Percentiles rank a stretch among this genome's conserved stretches.
Evolutionary conservation across 2,113 vertebrate genomes (phyloP).

Genomic region (Nanger granti): DNA sequence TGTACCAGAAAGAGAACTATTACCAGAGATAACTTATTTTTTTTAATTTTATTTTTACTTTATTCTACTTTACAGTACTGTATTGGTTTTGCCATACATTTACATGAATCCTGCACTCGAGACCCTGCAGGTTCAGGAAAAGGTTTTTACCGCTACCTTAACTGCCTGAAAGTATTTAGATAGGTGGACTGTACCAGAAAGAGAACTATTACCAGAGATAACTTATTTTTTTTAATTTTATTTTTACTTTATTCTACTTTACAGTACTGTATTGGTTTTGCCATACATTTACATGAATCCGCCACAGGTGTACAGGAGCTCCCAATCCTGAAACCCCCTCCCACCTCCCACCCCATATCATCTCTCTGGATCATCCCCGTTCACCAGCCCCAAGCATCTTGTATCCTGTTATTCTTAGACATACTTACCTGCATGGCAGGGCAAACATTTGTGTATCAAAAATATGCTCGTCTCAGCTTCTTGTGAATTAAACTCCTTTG

Average conservation of each 20-base stretch:
- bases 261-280: no score
- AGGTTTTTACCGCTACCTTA: background rate
- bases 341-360: no score
- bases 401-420: background rate
- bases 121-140: background rate
- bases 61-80: no score
- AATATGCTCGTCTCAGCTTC: background rate
- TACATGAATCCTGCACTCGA: no score
- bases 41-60: background rate
- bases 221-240: background rate
- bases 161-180: background rate
- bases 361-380: no score
- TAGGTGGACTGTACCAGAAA: background rate
- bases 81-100: no score
- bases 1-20: background rate
- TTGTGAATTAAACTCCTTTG: background rate
- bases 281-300: no score
- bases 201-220: background rate
- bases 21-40: background rate
- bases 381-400: no score
- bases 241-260: no score
- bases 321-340: no score
- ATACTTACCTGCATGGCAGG: background rate
- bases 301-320: no score
- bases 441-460: background rate